Percentiles rank a stretch among this genome's conserved stretches.
phyloP scores from a whole-genome alignment of 2,797 vertebrate genomes.

The Girardinus metallicus region DNA sequence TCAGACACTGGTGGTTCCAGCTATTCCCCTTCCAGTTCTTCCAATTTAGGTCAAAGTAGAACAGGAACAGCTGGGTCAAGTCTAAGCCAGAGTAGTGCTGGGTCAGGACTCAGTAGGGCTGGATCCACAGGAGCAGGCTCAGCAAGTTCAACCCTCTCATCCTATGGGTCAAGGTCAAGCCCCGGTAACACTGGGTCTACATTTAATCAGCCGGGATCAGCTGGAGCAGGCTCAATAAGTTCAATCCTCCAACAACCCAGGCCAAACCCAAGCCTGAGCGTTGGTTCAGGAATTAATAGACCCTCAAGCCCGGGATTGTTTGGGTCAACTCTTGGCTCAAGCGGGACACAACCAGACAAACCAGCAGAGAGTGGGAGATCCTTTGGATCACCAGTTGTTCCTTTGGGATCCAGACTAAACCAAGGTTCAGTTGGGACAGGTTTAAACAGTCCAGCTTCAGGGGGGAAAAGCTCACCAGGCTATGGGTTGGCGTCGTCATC shows the following conservation, averaged over 20 bases:
- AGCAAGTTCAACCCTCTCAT: background rate
- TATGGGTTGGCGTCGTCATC: slow-evolving; percentile 12
- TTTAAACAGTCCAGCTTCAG: slow-evolving; percentile 33
- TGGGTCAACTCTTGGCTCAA: slow-evolving; percentile 17
- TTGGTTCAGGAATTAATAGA: background rate
- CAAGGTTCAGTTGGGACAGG: background rate
- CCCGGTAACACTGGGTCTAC: background rate
- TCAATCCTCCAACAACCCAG: background rate
- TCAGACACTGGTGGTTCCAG: slow-evolving; percentile 23
- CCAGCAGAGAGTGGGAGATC: slow-evolving; percentile 1
- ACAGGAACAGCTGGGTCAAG: background rate
- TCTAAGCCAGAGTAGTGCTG: slow-evolving; percentile 5
- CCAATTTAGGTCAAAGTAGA: background rate
- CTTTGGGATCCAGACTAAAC: slow-evolving; percentile 13
- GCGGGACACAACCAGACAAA: slow-evolving; percentile 27
- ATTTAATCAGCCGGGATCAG: slow-evolving; percentile 7
- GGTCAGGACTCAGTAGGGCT: slow-evolving; percentile 15
- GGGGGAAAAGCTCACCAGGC: slow-evolving; percentile 5
- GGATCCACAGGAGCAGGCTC: slow-evolving; percentile 14
- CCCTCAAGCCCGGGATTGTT: slow-evolving; percentile 8
- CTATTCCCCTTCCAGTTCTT: slow-evolving; percentile 11
- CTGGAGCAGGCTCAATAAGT: background rate
- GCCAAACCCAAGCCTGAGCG: background rate
- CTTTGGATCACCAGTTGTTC: slow-evolving; percentile 14
- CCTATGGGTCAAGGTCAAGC: slow-evolving; percentile 5